Conservation (phyloP, 2,113 vertebrate genomes). For the Cricetomys ansorgei region DNA sequence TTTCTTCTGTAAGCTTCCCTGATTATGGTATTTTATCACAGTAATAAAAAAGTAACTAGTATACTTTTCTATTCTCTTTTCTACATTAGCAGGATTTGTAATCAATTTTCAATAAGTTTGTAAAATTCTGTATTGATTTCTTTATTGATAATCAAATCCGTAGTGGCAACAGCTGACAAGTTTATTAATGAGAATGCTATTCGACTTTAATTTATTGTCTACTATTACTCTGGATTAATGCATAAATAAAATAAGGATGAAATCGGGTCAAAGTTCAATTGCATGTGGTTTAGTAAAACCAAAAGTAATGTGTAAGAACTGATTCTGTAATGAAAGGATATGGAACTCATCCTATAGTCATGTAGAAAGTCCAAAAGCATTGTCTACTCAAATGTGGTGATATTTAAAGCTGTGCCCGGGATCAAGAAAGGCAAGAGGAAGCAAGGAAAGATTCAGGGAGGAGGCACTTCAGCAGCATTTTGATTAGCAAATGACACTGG, state of each 20-base stretch:
- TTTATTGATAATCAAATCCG: slow-evolving; percentile 2
- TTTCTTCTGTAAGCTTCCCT: not conserved
- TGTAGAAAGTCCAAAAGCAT: not conserved
- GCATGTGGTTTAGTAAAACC: not conserved
- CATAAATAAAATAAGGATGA: not conserved
- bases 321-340: not conserved
- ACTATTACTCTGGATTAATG: not conserved
- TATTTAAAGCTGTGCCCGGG: slow-evolving; percentile 29
- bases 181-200: not conserved
- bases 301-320: not conserved
- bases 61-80: not conserved
- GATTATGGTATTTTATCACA: not conserved
- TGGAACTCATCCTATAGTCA: not conserved
- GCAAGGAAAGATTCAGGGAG: slow-evolving; percentile 12
- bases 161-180: not conserved
- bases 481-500: slow-evolving; percentile 41
- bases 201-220: not conserved
- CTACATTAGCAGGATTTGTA: not conserved
- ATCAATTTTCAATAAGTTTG: not conserved
- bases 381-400: not conserved
- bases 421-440: not conserved
- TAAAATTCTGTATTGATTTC: not conserved
- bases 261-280: not conserved
- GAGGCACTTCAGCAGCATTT: not conserved
- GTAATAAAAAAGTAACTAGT: not conserved